Evolutionary conservation across 2,888 invertebrate species (phyloP), one percentile per base, ranked within the genome.

Genomic region (Chydorus sphaericus): DNA sequence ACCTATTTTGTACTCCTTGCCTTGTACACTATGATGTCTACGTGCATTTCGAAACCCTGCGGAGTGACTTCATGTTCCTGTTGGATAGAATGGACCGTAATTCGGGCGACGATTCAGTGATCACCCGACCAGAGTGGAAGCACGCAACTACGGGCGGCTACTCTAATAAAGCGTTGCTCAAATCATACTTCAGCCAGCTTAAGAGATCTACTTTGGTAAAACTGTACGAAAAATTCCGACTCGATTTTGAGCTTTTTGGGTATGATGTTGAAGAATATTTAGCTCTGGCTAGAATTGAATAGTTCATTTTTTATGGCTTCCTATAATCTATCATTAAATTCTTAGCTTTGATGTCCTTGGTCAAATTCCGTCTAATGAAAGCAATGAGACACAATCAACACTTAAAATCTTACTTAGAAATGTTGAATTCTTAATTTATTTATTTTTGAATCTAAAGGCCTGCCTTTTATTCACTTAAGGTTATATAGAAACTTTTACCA

Each of bases 241-340:
- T 84, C 66, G 92, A 92, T 70, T 90, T 90, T 70, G 79, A 82
- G 67, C 74, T 92, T 59, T 92, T 92, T 73, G 85, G 83, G 66
- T 92, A 91, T 68, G 81, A 83, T 58, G 75, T 84, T 65, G 77
- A 80, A 62, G 79, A 77, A 61, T 85, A 82, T 68, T 71, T 83
- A 5, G 56, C 64, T 11, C 67, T 67, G 48, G 68, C 69, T 4
- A 54, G 51, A 55, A 58, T 38, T 48, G 18, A 28, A 30, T 5
- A 50, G 29, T 29, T 10, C 29, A 16, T 28, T 5, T 28, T 10
- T n/a, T n/a, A n/a, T n/a, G n/a, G n/a, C n/a, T n/a, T n/a, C n/a
- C n/a, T n/a, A n/a, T n/a, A n/a, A n/a, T n/a, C n/a, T n/a, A n/a
- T n/a, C n/a, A n/a, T n/a, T n/a, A n/a, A n/a, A n/a, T n/a, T n/a